Evolutionary conservation across 2,113 vertebrate species (phyloP).

Genomic region (Mesembrinibis cayennensis): DNA sequence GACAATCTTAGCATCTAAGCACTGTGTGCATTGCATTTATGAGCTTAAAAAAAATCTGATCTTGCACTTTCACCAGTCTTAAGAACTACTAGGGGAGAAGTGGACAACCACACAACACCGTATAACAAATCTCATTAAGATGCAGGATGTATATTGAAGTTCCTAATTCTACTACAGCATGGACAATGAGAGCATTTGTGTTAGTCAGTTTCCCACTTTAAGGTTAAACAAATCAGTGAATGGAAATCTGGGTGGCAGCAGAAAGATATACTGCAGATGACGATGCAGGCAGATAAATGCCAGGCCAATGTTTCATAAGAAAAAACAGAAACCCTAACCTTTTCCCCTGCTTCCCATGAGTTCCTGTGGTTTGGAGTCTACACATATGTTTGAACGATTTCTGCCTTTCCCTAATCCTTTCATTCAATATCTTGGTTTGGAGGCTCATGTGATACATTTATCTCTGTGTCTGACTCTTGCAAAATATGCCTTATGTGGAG

Average conservation of each 20-base stretch:
- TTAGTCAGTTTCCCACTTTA: slow-evolving; percentile 66
- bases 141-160: slow-evolving; percentile 51
- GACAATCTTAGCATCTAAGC: slow-evolving; percentile 34
- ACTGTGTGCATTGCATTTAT: slow-evolving; percentile 40
- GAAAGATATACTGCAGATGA: slow-evolving; percentile 49
- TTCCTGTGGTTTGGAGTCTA: slow-evolving; percentile 22
- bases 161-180: slow-evolving; percentile 66
- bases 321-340: slow-evolving; percentile 5
- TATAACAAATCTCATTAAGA: slow-evolving; percentile 57
- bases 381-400: slow-evolving; percentile 5
- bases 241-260: slow-evolving; percentile 57
- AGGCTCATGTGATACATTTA: neutral
- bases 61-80: slow-evolving; percentile 38
- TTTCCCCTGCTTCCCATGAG: slow-evolving; percentile 32
- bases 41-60: slow-evolving; percentile 54
- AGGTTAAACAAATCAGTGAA: slow-evolving; percentile 69
- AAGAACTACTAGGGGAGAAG: slow-evolving; percentile 34
- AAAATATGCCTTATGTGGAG: slow-evolving; percentile 25
- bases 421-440: slow-evolving; percentile 5
- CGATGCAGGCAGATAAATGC: slow-evolving; percentile 48
- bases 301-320: slow-evolving; percentile 10
- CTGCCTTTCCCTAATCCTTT: neutral
- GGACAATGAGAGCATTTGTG: slow-evolving; percentile 64
- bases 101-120: slow-evolving; percentile 23
- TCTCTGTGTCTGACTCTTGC: slow-evolving; percentile 40